Conservation (phyloP, 2,888 invertebrate genomes). For the Allacma fusca region DNA sequence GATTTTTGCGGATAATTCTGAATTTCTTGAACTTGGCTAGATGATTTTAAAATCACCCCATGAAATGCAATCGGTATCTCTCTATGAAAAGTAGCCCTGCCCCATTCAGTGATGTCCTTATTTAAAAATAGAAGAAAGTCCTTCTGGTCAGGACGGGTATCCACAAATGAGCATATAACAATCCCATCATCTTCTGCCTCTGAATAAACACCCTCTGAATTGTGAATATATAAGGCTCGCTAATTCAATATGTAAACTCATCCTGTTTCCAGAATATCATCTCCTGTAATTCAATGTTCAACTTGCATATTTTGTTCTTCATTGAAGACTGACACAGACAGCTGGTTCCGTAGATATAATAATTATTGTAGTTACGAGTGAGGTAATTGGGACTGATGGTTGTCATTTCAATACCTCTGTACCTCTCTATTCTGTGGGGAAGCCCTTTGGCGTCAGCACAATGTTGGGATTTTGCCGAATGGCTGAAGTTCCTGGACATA, state of each 20-base stretch:
- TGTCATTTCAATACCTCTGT: slow-evolving; percentile 41
- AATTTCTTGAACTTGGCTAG: too few species aligned
- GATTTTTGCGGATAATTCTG: too few species aligned
- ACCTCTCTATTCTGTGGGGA: neutral
- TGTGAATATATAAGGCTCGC: slow-evolving; percentile 66
- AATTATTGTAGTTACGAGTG: neutral
- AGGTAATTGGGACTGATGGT: slow-evolving; percentile 6
- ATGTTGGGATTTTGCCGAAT: neutral
- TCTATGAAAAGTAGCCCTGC: slow-evolving; percentile 63
- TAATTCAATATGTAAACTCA: slow-evolving; percentile 63
- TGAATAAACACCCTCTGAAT: slow-evolving; percentile 63
- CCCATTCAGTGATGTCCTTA: slow-evolving; percentile 64
- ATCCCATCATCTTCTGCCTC: slow-evolving; percentile 68
- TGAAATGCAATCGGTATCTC: slow-evolving; percentile 63
- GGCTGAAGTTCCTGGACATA: neutral
- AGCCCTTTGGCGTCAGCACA: neutral
- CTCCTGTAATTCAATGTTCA: slow-evolving; percentile 64
- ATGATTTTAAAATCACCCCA: too few species aligned
- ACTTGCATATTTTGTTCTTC: slow-evolving; percentile 64
- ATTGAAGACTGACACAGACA: slow-evolving; percentile 25
- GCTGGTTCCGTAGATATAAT: slow-evolving; percentile 14
- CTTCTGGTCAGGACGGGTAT: slow-evolving; percentile 59
- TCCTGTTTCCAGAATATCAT: slow-evolving; percentile 63
- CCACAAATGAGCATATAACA: slow-evolving; percentile 63
- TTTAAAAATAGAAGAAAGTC: slow-evolving; percentile 64